Conservation (phyloP, 2,888 invertebrate genomes). For the Drosophila fungiperda region DNA sequence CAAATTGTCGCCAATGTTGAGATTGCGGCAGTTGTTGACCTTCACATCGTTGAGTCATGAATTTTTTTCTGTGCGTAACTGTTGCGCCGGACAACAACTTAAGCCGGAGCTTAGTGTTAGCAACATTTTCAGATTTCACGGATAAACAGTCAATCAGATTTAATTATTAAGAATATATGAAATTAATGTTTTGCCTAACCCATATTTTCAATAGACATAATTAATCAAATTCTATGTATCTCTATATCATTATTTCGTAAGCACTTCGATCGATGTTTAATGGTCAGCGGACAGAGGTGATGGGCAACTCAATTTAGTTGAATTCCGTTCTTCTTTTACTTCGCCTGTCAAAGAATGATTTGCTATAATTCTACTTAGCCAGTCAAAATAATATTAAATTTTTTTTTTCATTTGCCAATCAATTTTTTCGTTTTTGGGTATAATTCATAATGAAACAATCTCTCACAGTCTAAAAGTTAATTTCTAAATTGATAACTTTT, state of each 20-base stretch:
- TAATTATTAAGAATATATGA: conserved; percentile 8
- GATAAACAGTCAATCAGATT: conserved; percentile 23
- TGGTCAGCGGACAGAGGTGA: neutral
- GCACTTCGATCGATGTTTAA: neutral
- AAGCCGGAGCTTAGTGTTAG: conserved; percentile 50
- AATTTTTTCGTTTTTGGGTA: neutral
- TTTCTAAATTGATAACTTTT: neutral
- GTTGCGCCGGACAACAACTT: conserved; percentile 26
- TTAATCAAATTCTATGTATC: neutral
- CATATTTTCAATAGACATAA: conserved; percentile 4
- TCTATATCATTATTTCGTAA: conserved; percentile 1
- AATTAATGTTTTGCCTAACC: neutral
- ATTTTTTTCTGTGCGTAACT: conserved; percentile 48
- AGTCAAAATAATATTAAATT: too few species aligned
- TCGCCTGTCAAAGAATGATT: too few species aligned
- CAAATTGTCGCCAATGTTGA: conserved; percentile 58
- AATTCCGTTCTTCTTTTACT: too few species aligned
- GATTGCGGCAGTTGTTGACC: conserved; percentile 73
- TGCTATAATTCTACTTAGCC: too few species aligned
- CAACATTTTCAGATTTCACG: conserved; percentile 21
- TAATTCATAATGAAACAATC: neutral
- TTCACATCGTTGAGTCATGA: conserved; percentile 66
- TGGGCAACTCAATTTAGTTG: neutral
- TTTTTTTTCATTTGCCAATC: neutral
- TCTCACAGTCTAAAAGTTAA: neutral